Conservation (phyloP, 2,797 vertebrate species). For the Allobates femoralis region DNA sequence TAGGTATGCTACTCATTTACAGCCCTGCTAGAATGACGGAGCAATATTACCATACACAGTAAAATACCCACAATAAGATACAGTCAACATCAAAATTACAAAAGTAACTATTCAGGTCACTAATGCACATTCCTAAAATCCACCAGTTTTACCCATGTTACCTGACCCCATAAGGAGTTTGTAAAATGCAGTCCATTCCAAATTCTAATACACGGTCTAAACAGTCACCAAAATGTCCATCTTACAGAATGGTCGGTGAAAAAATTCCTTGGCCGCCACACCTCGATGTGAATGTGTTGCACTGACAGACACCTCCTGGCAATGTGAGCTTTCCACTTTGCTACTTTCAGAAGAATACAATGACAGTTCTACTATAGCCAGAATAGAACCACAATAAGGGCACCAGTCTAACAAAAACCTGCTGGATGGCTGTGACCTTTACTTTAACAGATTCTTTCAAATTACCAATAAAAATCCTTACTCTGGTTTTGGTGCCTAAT, state of each 20-base stretch:
- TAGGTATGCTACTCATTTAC: conserved; percentile 17
- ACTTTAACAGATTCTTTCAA: neutral
- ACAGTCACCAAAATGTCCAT: too few relatives aligned
- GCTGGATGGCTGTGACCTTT: neutral
- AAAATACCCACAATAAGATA: neutral
- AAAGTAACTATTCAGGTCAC: neutral
- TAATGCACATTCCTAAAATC: neutral
- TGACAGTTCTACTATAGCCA: neutral
- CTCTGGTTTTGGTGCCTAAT: neutral
- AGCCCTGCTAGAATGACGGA: neutral
- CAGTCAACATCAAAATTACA: neutral
- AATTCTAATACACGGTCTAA: neutral
- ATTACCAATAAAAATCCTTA: neutral
- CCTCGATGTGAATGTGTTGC: neutral
- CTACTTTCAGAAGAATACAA: neutral
- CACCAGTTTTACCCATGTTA: neutral
- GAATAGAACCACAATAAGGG: neutral
- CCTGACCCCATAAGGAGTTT: neutral
- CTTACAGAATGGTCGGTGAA: neutral
- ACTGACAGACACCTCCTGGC: conserved; percentile 57
- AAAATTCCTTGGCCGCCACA: neutral
- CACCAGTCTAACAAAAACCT: neutral
- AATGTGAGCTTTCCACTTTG: conserved; percentile 62
- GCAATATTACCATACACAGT: conserved; percentile 2
- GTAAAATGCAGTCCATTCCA: neutral